These are phyloP conservation scores for Habrosyne pyritoides DNA, from an alignment of 2,888 invertebrate genomes.

Conservation along the genomic window DNA sequence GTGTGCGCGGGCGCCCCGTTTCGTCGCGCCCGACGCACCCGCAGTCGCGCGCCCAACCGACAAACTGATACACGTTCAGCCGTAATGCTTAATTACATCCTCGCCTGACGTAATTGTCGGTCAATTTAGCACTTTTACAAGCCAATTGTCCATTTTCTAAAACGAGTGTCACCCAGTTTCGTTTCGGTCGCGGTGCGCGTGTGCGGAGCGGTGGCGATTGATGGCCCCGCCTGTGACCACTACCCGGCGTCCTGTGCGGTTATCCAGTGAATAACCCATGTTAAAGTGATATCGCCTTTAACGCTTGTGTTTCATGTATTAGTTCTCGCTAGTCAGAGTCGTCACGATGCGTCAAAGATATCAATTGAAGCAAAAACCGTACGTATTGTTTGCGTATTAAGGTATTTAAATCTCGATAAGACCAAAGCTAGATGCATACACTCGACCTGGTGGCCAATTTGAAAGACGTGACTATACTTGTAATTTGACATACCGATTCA, in stretches of 20 bases:
- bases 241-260: constrained; percentile 54
- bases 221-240: constrained; percentile 42
- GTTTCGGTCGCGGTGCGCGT: constrained; percentile 41
- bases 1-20: constrained; percentile 44
- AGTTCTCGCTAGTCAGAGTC: constrained; percentile 42
- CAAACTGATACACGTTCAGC: constrained; percentile 77
- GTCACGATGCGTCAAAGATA: constrained; percentile 76
- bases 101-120: constrained; percentile 66
- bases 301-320: constrained; percentile 36
- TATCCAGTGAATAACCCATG: constrained; percentile 60
- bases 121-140: constrained; percentile 65
- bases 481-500: constrained; percentile 43
- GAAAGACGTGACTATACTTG: constrained; percentile 43
- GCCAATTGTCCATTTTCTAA: constrained; percentile 57
- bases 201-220: constrained; percentile 31
- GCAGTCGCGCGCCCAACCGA: constrained; percentile 79
- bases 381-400: constrained; percentile 62
- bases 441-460: constrained; percentile 48
- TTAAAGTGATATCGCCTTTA: constrained; percentile 60
- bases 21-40: constrained; percentile 46
- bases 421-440: constrained; percentile 31
- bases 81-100: constrained; percentile 76
- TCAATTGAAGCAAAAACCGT: constrained; percentile 79
- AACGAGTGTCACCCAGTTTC: constrained; percentile 39
- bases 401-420: constrained; percentile 28